These are phyloP conservation scores for Amphilophus citrinellus DNA, from an alignment of 2,113 vertebrate species.

Conservation along the genomic window DNA sequence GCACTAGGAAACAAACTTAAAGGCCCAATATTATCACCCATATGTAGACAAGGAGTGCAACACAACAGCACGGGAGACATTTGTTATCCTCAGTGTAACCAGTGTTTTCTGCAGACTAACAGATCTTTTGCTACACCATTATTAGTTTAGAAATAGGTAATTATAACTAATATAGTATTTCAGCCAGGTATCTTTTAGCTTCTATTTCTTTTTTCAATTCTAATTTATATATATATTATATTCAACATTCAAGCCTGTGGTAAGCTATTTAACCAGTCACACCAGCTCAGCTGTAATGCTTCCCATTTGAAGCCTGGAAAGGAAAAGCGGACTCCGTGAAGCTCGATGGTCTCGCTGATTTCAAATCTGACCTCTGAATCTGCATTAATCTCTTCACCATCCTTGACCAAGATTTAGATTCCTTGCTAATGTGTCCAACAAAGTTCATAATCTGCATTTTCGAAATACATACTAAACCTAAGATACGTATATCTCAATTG, in stretches of 20 bases:
- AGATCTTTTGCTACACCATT: slow-evolving; percentile 6
- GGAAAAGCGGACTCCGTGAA: neutral
- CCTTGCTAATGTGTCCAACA: neutral
- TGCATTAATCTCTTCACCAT: neutral
- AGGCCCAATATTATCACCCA: slow-evolving; percentile 75
- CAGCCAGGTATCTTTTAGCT: neutral
- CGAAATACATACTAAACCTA: neutral
- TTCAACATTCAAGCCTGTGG: neutral
- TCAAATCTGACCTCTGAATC: neutral
- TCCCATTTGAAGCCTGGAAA: neutral
- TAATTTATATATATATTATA: neutral
- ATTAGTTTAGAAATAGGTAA: neutral
- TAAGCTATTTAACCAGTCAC: neutral
- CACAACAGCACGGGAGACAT: slow-evolving; percentile 65
- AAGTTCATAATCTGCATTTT: neutral
- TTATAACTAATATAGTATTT: neutral
- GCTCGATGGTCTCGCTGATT: neutral
- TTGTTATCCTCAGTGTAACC: slow-evolving; percentile 46
- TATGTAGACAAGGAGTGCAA: slow-evolving; percentile 70
- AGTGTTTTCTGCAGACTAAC: slow-evolving; percentile 42
- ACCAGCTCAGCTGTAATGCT: neutral
- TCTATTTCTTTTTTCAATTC: neutral
- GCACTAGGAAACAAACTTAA: slow-evolving; percentile 78
- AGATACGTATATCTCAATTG: neutral
- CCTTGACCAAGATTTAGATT: neutral